A percentile compares a stretch with the other conserved stretches of the same genome.
Evolutionary conservation across 1,140 invertebrate genomes (phyloP).

Genomic region (Bombus pyrosoma): DNA sequence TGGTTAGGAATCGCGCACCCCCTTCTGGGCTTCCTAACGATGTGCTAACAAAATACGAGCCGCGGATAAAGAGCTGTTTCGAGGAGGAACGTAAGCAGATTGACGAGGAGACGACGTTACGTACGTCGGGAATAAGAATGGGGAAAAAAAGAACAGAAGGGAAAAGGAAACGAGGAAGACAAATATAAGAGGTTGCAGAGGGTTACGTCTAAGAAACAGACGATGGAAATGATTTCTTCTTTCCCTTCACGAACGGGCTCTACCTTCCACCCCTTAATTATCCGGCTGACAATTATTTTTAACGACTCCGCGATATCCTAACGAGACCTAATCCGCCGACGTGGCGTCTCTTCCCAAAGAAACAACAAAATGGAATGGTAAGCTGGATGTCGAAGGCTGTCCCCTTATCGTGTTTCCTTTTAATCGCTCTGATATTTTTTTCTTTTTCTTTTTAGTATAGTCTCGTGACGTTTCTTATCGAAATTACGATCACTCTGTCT

Average conservation of each 20-base stretch:
- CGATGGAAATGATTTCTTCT: constrained; percentile 58
- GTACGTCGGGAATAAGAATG: constrained; percentile 37
- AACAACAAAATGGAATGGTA: constrained; percentile 53
- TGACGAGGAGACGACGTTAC: constrained; percentile 62
- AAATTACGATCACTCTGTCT: neutral
- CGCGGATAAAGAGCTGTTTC: constrained; percentile 73
- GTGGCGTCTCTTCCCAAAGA: constrained; percentile 61
- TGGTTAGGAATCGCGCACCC: constrained; percentile 72
- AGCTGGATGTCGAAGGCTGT: constrained; percentile 67
- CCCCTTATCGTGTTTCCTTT: constrained; percentile 62
- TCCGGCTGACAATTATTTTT: constrained; percentile 82
- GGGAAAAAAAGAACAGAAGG: neutral
- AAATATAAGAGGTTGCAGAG: constrained; percentile 50
- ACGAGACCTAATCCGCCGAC: constrained; percentile 78
- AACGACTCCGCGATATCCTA: constrained; percentile 80
- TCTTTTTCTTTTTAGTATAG: neutral
- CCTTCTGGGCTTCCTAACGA: constrained; percentile 77
- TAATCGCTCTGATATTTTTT: neutral
- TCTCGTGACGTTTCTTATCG: neutral
- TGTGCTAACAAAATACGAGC: constrained; percentile 80
- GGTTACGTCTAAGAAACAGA: constrained; percentile 62
- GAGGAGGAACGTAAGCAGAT: constrained; percentile 77
- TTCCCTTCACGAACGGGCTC: constrained; percentile 54
- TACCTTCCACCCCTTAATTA: constrained; percentile 78
- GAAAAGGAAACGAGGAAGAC: constrained; percentile 16